Evolutionary conservation across 2,797 vertebrate species (phyloP), one percentile per base, ranked within the genome.

Genomic region (Hydrocynus forskahlii): DNA sequence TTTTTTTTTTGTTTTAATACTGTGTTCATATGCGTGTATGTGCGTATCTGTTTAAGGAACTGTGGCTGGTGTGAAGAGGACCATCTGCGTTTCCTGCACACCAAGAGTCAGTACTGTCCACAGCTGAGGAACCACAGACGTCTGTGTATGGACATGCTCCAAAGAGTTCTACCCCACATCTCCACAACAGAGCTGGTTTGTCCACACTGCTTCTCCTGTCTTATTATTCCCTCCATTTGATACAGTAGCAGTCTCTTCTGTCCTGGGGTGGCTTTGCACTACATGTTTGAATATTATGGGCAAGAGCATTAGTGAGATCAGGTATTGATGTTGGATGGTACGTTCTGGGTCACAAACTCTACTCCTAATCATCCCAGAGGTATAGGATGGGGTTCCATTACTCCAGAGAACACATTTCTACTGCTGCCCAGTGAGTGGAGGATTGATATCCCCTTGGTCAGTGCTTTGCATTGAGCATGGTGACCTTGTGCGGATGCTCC

Each of bases 131-230:
- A 94, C 87, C 92, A 95, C 89, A 95, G 95, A 86, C 87, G 82
- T 4, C 90, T 99, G 55, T 97, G 91, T 89, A 92, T 95, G 60
- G 96, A 99, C 87, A 92, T 96, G 94, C 88, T 98, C 83, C 94
- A 92, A 81, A 96, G 94, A 88, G 85, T 94, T 75, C 94, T 99
- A 85, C 96, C 96, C 50, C 88, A 93, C 76, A 95, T 91, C 88
- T 92, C 93, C n/a, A 94, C 92, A 86, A 89, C 88, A 5, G 93
- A 97, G 77, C 92, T 98, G 95, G 97, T 99, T 78, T 95, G 96
- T 95, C 19, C 23, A 54, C 14, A 48, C 17, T 10, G 7, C 38
- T 13, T 10, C 12, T 2, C 23, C 38, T 45, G 9, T 25, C 14
- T 25, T 25, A 9, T 3, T 2, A 13, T 4, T 62, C 25, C 7